A percentile compares a stretch with the other conserved stretches of the same genome.
phyloP scores from a whole-genome alignment of 2,113 vertebrate genomes.

The Spilogale gracilis region DNA sequence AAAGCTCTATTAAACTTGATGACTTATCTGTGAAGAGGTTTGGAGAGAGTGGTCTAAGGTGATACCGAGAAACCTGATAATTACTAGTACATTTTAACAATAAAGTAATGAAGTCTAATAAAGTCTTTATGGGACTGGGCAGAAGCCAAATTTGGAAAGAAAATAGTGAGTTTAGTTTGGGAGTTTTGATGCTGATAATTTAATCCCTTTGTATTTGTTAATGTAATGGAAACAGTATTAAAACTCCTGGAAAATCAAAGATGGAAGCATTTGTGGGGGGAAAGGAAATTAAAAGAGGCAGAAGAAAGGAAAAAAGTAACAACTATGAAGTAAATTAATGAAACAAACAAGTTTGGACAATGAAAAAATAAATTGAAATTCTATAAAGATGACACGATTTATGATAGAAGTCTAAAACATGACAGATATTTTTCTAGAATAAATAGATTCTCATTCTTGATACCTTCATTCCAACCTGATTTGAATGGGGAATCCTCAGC shows the following conservation, averaged over 20 bases:
- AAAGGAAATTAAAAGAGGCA: constrained; percentile 32
- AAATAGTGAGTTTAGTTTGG: background rate
- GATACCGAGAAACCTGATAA: background rate
- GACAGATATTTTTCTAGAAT: background rate
- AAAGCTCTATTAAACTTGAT: background rate
- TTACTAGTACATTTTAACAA: background rate
- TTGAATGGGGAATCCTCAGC: background rate
- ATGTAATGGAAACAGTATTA: background rate
- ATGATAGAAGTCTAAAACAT: background rate
- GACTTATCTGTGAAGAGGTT: background rate
- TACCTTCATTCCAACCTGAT: background rate
- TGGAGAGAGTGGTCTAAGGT: background rate
- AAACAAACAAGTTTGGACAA: background rate
- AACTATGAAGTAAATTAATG: background rate
- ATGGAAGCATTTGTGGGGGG: background rate
- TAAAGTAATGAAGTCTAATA: background rate
- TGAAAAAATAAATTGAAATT: background rate
- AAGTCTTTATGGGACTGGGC: background rate
- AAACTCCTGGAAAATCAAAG: constrained; percentile 30
- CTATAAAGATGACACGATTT: background rate
- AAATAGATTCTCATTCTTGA: background rate
- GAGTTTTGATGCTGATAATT: background rate
- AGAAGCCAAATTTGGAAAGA: constrained; percentile 10
- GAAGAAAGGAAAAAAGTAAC: background rate
- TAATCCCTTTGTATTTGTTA: constrained; percentile 33